Conservation (phyloP, 2,113 vertebrate genomes). For the Collichthys lucidus region DNA sequence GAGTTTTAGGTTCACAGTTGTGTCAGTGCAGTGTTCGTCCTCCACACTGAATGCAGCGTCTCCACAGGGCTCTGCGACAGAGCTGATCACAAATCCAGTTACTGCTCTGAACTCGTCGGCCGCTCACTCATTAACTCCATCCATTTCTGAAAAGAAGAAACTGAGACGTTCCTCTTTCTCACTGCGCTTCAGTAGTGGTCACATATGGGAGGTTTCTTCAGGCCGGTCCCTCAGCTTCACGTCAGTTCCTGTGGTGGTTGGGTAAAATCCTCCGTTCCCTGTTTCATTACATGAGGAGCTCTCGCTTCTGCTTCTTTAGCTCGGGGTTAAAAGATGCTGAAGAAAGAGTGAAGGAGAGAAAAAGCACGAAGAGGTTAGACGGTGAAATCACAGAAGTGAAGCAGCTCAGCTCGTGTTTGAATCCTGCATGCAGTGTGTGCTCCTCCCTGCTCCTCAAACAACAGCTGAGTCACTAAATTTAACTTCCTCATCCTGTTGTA, state of each 20-base stretch:
- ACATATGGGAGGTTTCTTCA: conserved; percentile 20
- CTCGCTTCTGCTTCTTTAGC: conserved; percentile 7
- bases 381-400: not conserved
- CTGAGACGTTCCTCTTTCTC: conserved; percentile 26
- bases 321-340: conserved; percentile 25
- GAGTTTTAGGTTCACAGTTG: conserved; percentile 6
- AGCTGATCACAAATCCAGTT: conserved; percentile 8
- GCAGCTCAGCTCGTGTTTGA: not conserved
- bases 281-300: not conserved
- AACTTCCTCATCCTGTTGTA: conserved; percentile 62
- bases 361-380: not conserved
- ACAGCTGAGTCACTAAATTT: conserved; percentile 75
- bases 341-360: not conserved
- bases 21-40: not conserved
- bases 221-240: conserved; percentile 18
- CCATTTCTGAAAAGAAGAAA: conserved; percentile 1
- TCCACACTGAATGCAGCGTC: not conserved
- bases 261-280: not conserved
- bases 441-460: conserved; percentile 48
- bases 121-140: conserved; percentile 6
- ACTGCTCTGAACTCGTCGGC: not conserved
- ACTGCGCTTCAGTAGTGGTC: conserved; percentile 9
- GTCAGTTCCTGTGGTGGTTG: conserved; percentile 39
- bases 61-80: not conserved
- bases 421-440: not conserved